Base-by-base conservation (phyloP, 2,888 invertebrate genomes). In the Iselma pallidipennis region DNA sequence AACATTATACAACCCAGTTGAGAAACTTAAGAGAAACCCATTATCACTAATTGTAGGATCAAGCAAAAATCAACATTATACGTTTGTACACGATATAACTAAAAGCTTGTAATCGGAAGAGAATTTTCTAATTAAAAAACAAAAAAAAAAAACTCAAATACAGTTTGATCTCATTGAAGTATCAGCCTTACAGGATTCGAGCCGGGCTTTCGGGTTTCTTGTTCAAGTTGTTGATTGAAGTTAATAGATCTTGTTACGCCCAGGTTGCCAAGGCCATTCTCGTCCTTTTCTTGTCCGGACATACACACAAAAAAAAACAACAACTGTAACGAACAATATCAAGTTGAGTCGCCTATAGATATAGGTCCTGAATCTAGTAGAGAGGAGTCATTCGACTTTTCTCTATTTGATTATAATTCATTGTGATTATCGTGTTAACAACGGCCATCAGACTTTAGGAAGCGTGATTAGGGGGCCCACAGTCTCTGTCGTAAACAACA, bases 391-490 rank as follows among this genome's bases (percentile, higher is more conserved):
- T 61, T 67, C 57, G 65, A 16, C 59, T 50, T 61, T 67, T 67
- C 65, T 67, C 67, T 68, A 68, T 71, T 63, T 66, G 72, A 66
- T 70, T 66, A 71, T 74, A 74, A 74, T 73, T 74, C 71, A 71
- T 70, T 72, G 72, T 72, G 68, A 74, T 74, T 72, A 73, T 70
- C 69, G 71, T 68, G 72, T 72, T 72, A 73, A 74, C 72, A 73
- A 74, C 70, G 63, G 66, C 68, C 61, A 70, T 70, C 67, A 59
- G 68, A 66, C 70, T 64, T 65, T 63, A 62, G 60, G 65, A 71
- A 69, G 68, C 71, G 68, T 71, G 68, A 72, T 72, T 70, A 68
- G 64, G 59, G 29, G 52, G 16, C n/a, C 42, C 56, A 31, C 26
- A 49, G 33, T 29, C 29, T 16, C 29, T 7, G 16, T 55, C 51